These are phyloP conservation scores for Drosophila virilis DNA, from an alignment of 1,140 invertebrate genomes.

Conservation along the genomic window DNA sequence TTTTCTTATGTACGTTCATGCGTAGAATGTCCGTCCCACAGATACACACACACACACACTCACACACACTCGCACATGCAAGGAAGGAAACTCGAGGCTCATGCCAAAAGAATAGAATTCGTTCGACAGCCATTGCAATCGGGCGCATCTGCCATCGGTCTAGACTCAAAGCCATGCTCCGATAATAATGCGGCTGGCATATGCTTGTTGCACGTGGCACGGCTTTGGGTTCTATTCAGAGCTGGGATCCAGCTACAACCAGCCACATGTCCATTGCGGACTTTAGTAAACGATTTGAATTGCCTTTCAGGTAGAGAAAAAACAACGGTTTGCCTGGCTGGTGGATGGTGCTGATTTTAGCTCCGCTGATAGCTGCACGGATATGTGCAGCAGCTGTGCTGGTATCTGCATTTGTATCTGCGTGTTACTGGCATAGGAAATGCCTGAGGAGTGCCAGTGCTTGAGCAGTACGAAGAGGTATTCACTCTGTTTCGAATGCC, in stretches of 20 bases:
- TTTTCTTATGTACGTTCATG: neutral
- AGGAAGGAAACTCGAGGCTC: neutral
- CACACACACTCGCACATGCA: neutral
- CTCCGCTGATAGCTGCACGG: neutral
- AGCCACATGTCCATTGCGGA: constrained; percentile 32
- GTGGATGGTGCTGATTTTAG: neutral
- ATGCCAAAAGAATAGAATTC: constrained; percentile 19
- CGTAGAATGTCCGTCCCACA: constrained; percentile 4
- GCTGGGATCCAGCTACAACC: neutral
- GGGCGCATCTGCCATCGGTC: constrained; percentile 34
- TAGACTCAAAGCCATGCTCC: constrained; percentile 36
- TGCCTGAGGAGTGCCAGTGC: too few relatives aligned
- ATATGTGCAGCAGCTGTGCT: constrained; percentile 6
- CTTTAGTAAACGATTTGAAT: constrained; percentile 33
- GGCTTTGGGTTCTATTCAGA: neutral
- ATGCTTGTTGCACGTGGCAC: constrained; percentile 41
- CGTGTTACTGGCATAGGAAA: too few relatives aligned
- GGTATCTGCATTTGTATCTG: neutral
- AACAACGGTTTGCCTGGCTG: neutral
- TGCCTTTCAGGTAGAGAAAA: constrained; percentile 37
- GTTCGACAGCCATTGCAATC: constrained; percentile 25
- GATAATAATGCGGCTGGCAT: constrained; percentile 40
- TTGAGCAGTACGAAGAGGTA: too few relatives aligned
- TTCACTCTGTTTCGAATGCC: constrained; percentile 14
- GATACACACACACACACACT: neutral